Evolutionary conservation across 2,888 invertebrate species (phyloP).

Genomic region (Drosophila colorata): DNA sequence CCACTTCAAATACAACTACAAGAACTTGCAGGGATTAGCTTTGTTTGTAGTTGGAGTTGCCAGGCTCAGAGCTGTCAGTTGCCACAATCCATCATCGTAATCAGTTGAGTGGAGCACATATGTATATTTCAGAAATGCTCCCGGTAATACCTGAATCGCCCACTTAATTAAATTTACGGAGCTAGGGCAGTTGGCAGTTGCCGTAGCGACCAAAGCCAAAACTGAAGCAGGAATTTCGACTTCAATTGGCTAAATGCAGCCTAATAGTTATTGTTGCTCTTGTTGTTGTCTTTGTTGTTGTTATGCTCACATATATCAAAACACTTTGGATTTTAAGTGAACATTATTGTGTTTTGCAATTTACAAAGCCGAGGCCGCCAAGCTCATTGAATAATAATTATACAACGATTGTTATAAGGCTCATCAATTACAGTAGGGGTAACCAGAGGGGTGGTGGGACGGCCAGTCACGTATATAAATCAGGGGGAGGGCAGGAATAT

Average conservation of each 20-base stretch:
- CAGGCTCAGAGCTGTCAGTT: neutral
- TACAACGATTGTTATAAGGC: conserved; percentile 21
- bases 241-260: conserved; percentile 8
- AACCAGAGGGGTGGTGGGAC: neutral
- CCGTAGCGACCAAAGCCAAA: neutral
- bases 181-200: conserved; percentile 3
- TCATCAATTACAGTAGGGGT: conserved; percentile 24
- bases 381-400: conserved; percentile 32
- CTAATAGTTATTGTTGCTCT: conserved; percentile 3
- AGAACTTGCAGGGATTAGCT: neutral
- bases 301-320: conserved; percentile 44
- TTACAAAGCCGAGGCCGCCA: conserved; percentile 10
- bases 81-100: conserved; percentile 38
- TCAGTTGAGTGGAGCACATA: conserved; percentile 23
- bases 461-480: neutral
- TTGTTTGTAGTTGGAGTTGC: neutral
- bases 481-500: conserved; percentile 4
- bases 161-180: conserved; percentile 43
- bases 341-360: conserved; percentile 45
- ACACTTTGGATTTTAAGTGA: conserved; percentile 45
- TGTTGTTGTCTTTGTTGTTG: conserved; percentile 2
- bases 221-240: neutral
- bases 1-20: neutral
- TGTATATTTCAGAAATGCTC: conserved; percentile 1
- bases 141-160: conserved; percentile 28